Base-by-base conservation (phyloP, 2,888 invertebrate genomes). In the Brachyptera putata region DNA sequence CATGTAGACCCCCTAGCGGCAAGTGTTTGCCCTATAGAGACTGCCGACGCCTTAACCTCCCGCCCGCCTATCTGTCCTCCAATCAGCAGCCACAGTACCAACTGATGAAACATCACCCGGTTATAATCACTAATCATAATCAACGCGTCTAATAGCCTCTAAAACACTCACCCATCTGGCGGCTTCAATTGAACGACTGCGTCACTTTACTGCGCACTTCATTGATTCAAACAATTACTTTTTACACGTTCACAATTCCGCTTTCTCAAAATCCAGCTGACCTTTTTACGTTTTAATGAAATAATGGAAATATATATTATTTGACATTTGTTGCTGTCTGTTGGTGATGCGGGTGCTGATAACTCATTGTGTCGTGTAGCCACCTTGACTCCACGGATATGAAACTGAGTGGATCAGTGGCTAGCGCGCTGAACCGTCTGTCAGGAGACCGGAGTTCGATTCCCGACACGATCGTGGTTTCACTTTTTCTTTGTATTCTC, bases 281-380 rank as follows among this genome's bases (percentile, higher is more conserved):
- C 46, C 24, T 46, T 46, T 46, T 46, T n/a, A n/a, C n/a, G n/a
- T n/a, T 46, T 46, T 24, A 46, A 46, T 46, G 46, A 46, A 46
- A 46, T 46, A 46, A 46, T 46, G 46, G 24, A 46, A 46, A 46
- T n/a, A 46, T 46, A 46, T 22, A 46, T 30, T 7, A 30, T 11
- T 41, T 41, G 16, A 41, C 18, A 41, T 41, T 41, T n/a, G n/a
- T n/a, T n/a, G n/a, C n/a, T n/a, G n/a, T n/a, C n/a, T n/a, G n/a
- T n/a, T n/a, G n/a, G n/a, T n/a, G n/a, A n/a, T n/a, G n/a, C n/a
- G n/a, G n/a, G n/a, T n/a, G n/a, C n/a, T n/a, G n/a, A n/a, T n/a
- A n/a, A n/a, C n/a, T n/a, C n/a, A n/a, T n/a, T n/a, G n/a, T n/a
- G n/a, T n/a, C n/a, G n/a, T n/a, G n/a, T n/a, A n/a, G n/a, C n/a